Evolutionary conservation across 2,888 invertebrate genomes (phyloP).

Genomic region (Bombyx huttoni): DNA sequence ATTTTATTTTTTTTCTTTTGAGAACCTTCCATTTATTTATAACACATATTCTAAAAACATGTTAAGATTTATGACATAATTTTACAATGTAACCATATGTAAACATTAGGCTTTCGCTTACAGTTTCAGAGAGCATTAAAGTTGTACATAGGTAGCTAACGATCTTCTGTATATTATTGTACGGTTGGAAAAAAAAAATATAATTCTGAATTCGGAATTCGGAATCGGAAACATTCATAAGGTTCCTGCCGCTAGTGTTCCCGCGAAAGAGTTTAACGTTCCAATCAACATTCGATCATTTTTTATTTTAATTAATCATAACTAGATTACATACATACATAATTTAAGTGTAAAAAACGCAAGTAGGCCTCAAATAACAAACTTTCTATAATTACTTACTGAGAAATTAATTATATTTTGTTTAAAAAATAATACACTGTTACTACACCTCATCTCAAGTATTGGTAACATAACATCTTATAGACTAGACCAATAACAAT

Average conservation of each 20-base stretch:
- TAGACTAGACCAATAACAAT: constrained; percentile 47
- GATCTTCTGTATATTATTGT: too few relatives aligned
- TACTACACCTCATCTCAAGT: constrained; percentile 19
- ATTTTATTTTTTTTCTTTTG: constrained; percentile 9
- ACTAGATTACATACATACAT: too few relatives aligned
- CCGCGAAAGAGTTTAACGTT: too few relatives aligned
- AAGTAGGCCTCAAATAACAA: not conserved
- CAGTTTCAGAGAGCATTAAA: too few relatives aligned
- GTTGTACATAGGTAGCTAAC: too few relatives aligned
- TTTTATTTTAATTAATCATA: too few relatives aligned
- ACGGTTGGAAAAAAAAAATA: too few relatives aligned
- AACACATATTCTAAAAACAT: constrained; percentile 15
- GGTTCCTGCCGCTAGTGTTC: too few relatives aligned
- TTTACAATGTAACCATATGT: constrained; percentile 7
- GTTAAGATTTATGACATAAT: constrained; percentile 2
- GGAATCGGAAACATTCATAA: too few relatives aligned
- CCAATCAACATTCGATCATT: too few relatives aligned
- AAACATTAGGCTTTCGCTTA: not conserved
- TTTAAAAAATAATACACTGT: not conserved
- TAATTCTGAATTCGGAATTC: too few relatives aligned
- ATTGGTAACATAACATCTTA: constrained; percentile 59
- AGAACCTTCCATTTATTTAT: constrained; percentile 9
- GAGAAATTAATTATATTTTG: not conserved
- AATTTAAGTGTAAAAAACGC: too few relatives aligned
- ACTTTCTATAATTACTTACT: not conserved